Percentiles rank a stretch among this genome's conserved stretches.
These are phyloP conservation scores for Tapera naevia DNA, from an alignment of 2,797 vertebrate species.

Conservation along the genomic window DNA sequence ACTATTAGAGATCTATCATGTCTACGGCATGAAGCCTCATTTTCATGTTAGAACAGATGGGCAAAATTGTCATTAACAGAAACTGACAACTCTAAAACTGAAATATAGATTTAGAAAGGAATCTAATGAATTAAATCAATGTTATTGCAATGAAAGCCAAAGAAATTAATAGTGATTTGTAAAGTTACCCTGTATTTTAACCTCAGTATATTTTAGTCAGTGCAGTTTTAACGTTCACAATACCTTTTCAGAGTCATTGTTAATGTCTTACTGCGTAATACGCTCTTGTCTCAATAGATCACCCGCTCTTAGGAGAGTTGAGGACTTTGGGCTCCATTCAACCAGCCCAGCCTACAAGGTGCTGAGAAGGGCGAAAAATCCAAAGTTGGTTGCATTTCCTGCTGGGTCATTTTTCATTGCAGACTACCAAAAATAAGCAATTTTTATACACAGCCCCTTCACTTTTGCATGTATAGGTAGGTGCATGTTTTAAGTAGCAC, in stretches of 20 bases:
- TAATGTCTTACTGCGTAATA: slow-evolving; percentile 62
- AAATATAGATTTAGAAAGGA: slow-evolving; percentile 85
- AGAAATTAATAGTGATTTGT: slow-evolving; percentile 86
- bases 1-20: slow-evolving; percentile 79
- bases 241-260: slow-evolving; percentile 71
- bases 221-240: slow-evolving; percentile 66
- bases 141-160: slow-evolving; percentile 84
- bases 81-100: slow-evolving; percentile 88
- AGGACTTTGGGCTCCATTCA: neutral
- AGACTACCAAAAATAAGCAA: neutral
- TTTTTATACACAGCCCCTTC: neutral
- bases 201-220: slow-evolving; percentile 79
- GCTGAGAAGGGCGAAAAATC: neutral
- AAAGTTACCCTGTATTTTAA: slow-evolving; percentile 82
- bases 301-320: neutral
- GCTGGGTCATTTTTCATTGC: neutral
- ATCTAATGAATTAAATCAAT: slow-evolving; percentile 87
- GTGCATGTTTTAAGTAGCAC: neutral
- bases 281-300: slow-evolving; percentile 70
- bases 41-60: slow-evolving; percentile 84
- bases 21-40: slow-evolving; percentile 78
- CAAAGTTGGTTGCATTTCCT: neutral
- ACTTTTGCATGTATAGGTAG: neutral
- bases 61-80: slow-evolving; percentile 86
- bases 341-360: neutral